These are phyloP conservation scores for Melipona quadrifasciata DNA, from an alignment of 1,140 invertebrate species.

Conservation along the genomic window DNA sequence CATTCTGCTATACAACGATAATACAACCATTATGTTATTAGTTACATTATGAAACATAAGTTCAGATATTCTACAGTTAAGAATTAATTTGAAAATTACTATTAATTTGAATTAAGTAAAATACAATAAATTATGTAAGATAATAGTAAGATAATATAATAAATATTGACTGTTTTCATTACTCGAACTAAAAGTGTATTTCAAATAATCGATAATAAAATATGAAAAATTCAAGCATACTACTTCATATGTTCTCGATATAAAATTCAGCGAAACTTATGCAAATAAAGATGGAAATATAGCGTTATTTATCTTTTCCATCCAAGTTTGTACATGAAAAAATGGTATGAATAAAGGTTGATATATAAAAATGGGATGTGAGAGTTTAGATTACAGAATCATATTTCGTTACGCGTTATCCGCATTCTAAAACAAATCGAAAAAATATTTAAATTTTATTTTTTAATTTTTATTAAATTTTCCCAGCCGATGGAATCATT, in stretches of 20 bases:
- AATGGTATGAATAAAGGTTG: not conserved
- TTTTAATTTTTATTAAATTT: not conserved
- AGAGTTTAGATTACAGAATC: not conserved
- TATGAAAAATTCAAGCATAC: not conserved
- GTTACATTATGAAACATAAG: not conserved
- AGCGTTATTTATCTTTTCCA: not conserved
- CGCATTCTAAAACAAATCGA: not conserved
- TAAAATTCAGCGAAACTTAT: not conserved
- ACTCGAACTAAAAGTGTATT: no score
- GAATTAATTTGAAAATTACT: not conserved
- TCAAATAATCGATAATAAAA: not conserved
- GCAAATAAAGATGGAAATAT: not conserved
- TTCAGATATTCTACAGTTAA: not conserved
- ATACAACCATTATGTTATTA: no score
- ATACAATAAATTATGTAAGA: not conserved
- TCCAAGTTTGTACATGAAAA: not conserved
- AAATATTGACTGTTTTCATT: not conserved
- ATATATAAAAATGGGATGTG: not conserved
- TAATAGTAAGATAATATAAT: not conserved
- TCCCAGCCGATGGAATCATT: not conserved
- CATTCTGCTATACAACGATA: not conserved
- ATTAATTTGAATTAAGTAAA: not conserved
- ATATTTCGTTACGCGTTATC: not conserved
- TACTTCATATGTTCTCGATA: not conserved
- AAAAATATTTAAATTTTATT: not conserved